Evolutionary conservation across 1,140 invertebrate species (phyloP).

Genomic region (Babylonia areolata): DNA sequence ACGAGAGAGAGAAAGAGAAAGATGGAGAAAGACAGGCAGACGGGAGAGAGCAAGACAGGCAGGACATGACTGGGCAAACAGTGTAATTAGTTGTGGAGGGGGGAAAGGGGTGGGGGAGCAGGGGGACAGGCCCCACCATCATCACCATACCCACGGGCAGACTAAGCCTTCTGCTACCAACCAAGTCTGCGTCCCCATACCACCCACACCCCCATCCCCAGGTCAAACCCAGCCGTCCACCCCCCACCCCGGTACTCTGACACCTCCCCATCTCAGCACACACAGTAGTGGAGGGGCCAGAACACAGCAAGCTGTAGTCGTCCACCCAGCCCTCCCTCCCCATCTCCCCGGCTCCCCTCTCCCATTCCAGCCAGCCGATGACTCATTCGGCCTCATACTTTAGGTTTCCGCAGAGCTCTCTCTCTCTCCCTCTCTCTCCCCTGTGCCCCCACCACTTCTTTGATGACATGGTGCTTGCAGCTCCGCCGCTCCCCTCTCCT

Average conservation of each 20-base stretch:
- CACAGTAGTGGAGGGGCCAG: too few relatives aligned
- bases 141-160: too few relatives aligned
- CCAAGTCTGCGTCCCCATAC: not conserved
- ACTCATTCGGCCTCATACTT: constrained; percentile 25
- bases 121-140: too few relatives aligned
- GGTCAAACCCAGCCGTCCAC: not conserved
- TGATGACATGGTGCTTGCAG: not conserved
- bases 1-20: too few relatives aligned
- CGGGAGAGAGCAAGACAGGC: constrained; percentile 3
- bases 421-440: too few relatives aligned
- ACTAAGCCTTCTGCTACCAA: not conserved
- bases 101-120: too few relatives aligned
- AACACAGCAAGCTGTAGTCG: too few relatives aligned
- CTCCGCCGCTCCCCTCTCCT: not conserved
- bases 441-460: not conserved
- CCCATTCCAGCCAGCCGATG: constrained; percentile 14
- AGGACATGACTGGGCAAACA: constrained; percentile 12
- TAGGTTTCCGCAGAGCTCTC: not conserved
- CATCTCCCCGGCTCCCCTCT: not conserved
- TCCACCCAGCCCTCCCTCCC: not conserved
- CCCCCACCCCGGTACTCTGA: not conserved
- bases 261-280: not conserved
- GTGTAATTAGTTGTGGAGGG: constrained; percentile 29
- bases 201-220: not conserved
- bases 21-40: constrained; percentile 1